Percentiles rank a stretch among this genome's conserved stretches.
Evolutionary conservation across 2,797 vertebrate genomes (phyloP).

Genomic region (Sciaenops ocellatus): DNA sequence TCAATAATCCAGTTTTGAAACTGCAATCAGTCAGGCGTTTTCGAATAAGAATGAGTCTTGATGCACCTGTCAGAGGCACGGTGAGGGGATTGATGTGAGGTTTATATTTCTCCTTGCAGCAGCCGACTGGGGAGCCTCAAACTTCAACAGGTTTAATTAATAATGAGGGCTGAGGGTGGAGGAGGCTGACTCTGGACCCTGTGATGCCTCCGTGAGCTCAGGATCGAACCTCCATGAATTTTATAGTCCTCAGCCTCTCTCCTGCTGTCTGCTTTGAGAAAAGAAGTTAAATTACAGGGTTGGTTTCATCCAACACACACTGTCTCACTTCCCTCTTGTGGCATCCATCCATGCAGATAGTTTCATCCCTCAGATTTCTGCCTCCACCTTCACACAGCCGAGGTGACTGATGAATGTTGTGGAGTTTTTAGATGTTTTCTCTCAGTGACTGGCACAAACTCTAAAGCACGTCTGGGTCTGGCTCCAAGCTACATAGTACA

Average conservation of each 20-base stretch:
- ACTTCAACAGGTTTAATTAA: conserved; percentile 49
- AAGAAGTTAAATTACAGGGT: neutral
- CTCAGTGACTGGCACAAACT: no score
- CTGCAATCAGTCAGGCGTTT: conserved; percentile 34
- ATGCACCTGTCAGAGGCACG: conserved; percentile 33
- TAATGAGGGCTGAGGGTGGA: conserved; percentile 26
- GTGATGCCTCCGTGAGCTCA: conserved; percentile 9
- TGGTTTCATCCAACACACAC: neutral
- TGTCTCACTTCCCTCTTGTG: neutral
- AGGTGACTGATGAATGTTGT: neutral
- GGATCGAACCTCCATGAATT: conserved; percentile 6
- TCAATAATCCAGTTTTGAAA: conserved; percentile 56
- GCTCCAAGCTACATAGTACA: no score
- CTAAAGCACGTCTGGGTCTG: no score
- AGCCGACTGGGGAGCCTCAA: conserved; percentile 31
- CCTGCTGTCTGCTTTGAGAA: neutral
- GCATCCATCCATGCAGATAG: neutral
- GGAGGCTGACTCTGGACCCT: conserved; percentile 2
- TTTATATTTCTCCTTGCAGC: conserved; percentile 40
- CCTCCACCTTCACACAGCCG: neutral
- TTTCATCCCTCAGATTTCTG: neutral
- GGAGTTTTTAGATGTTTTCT: no score
- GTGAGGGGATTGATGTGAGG: conserved; percentile 26
- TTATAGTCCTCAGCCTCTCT: neutral
- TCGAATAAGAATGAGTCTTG: conserved; percentile 53